Evolutionary conservation across 2,888 invertebrate species (phyloP).

Genomic region (Coecobrya sp.): DNA sequence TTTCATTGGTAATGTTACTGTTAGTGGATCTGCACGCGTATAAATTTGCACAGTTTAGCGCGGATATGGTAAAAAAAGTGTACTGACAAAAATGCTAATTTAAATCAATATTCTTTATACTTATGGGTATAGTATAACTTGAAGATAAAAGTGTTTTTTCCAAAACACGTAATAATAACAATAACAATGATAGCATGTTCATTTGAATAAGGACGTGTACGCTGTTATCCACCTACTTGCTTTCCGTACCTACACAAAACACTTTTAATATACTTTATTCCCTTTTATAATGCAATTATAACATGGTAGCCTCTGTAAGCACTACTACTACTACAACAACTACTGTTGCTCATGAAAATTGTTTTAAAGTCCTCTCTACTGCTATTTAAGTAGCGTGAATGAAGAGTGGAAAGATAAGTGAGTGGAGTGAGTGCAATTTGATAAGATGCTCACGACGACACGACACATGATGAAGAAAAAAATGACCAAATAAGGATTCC

Average conservation of each 20-base stretch:
- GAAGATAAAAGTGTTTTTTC: conserved; percentile 31
- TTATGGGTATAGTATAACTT: conserved; percentile 31
- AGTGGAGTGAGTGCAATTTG: conserved; percentile 65
- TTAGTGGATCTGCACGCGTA: neutral
- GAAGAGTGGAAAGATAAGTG: conserved; percentile 33
- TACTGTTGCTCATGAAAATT: conserved; percentile 35
- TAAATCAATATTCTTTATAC: conserved; percentile 61
- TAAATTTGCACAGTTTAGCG: conserved; percentile 29
- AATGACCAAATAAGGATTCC: conserved; percentile 78
- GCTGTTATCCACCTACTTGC: conserved; percentile 6
- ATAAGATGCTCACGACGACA: conserved; percentile 70
- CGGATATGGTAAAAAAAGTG: neutral
- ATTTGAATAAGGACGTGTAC: conserved; percentile 29
- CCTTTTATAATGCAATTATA: conserved; percentile 54
- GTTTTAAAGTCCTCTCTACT: conserved; percentile 57
- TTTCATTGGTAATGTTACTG: conserved; percentile 14
- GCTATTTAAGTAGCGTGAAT: conserved; percentile 41
- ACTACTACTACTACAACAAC: neutral
- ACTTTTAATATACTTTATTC: conserved; percentile 15
- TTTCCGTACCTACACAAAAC: neutral
- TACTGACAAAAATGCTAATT: conserved; percentile 57
- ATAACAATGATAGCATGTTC: neutral
- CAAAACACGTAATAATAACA: conserved; percentile 65
- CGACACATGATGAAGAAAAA: conserved; percentile 59
- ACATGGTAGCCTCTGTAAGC: neutral